Base-by-base conservation (phyloP, 2,797 vertebrate species). In the Echeneis naucrates region DNA sequence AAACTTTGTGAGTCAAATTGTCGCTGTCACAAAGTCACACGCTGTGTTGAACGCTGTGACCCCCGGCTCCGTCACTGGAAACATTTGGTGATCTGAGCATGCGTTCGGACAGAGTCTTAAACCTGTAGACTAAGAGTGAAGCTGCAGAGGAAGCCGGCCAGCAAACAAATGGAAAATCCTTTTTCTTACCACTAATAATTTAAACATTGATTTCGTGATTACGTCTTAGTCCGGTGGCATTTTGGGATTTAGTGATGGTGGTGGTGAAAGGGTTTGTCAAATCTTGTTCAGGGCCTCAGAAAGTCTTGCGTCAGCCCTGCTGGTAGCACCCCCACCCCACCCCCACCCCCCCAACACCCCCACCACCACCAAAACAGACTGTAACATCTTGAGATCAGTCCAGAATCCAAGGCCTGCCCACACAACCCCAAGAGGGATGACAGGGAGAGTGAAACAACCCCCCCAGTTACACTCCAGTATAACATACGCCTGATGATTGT, bases 351-450 rank as follows among this genome's bases (percentile, higher is more conserved):
- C n/a, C n/a, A n/a, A 70, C 66, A 57, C 59, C 70, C 68, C 76
- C 67, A 48, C 21, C 60, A 66, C 66, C 57, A 70, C 14, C 35
- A 16, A 19, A 78, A 52, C 64, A 47, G 58, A 81, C 66, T 58
- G 51, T 42, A 81, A 61, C 85, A 87, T 87, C 72, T 80, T 85
- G 60, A 81, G 76, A 75, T 65, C 68, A 48, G 72, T 78, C 62
- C 78, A 62, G 62, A 62, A 83, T 71, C 72, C 64, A 68, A 71
- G 68, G 77, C 69, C 83, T 79, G 76, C 84, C 78, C 82, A 89
- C 84, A 76, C 76, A 74, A 70, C 77, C 87, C 80, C 88, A 64
- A 60, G 85, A 90, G 83, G 83, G 68, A 81, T 62, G 87, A 87
- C 72, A 71, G 78, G 50, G 81, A 83, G 82, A 84, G 77, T 67